A percentile compares a stretch with the other conserved stretches of the same genome.
phyloP scores from a whole-genome alignment of 1,140 invertebrate genomes.

The Thaumetopoea pityocampa region DNA sequence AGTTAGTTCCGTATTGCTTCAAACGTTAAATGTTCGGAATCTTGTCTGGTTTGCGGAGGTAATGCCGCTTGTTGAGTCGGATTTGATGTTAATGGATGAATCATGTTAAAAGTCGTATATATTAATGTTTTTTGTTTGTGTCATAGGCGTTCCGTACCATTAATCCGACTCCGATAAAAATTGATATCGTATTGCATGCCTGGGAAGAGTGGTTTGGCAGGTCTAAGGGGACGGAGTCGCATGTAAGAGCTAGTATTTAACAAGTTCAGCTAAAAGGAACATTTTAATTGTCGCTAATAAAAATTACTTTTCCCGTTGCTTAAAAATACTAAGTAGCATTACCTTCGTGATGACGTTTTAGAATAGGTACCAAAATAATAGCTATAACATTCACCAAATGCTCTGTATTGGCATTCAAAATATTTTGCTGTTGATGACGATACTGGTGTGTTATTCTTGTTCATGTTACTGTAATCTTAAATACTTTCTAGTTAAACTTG shows the following conservation, averaged over 20 bases:
- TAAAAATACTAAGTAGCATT: conserved; percentile 2
- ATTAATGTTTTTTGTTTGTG: neutral
- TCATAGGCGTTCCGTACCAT: too few relatives aligned
- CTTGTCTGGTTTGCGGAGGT: conserved; percentile 8
- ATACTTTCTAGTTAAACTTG: conserved; percentile 67
- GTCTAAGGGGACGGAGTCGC: too few relatives aligned
- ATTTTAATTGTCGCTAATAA: too few relatives aligned
- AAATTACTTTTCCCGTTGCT: neutral
- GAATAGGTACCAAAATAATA: conserved; percentile 11
- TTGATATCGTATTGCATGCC: too few relatives aligned
- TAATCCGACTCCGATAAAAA: too few relatives aligned
- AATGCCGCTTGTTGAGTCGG: conserved; percentile 9
- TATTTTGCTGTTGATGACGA: conserved; percentile 37
- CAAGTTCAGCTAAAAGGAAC: too few relatives aligned
- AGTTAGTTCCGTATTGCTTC: conserved; percentile 33
- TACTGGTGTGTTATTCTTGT: conserved; percentile 62
- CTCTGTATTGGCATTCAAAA: conserved; percentile 12
- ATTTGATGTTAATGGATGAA: neutral
- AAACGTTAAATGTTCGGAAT: conserved; percentile 11
- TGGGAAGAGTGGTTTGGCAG: too few relatives aligned
- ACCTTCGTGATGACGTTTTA: conserved; percentile 5
- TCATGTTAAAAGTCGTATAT: neutral
- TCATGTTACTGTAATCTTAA: conserved; percentile 73
- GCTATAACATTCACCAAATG: conserved; percentile 7
- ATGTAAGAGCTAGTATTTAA: too few relatives aligned